Evolutionary conservation across 2,888 invertebrate genomes (phyloP).

Genomic region (Synanthedon vespiformis): DNA sequence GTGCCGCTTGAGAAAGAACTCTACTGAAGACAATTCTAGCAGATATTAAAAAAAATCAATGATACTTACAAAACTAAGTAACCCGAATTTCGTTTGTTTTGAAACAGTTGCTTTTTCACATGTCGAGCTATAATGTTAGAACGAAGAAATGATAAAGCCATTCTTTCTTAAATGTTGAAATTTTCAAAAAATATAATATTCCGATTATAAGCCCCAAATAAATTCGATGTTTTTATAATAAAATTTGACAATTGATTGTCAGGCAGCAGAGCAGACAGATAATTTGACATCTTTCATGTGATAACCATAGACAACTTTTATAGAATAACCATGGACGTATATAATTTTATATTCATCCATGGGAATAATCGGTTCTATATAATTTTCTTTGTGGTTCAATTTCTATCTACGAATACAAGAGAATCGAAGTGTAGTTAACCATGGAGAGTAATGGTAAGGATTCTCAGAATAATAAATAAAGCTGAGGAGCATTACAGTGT

Average conservation of each 20-base stretch:
- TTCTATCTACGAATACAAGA: too few species aligned
- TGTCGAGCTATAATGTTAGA: constrained; percentile 43
- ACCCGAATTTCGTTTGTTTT: constrained; percentile 72
- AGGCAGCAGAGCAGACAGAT: not conserved
- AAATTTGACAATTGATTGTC: not conserved
- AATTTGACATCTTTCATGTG: too few species aligned
- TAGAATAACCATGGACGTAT: too few species aligned
- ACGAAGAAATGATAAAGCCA: constrained; percentile 59
- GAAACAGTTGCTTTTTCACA: constrained; percentile 49
- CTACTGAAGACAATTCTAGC: not conserved
- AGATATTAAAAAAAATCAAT: not conserved
- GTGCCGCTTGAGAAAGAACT: too few species aligned
- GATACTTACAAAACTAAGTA: constrained; percentile 78
- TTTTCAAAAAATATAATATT: not conserved
- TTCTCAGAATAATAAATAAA: too few species aligned
- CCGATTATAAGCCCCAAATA: not conserved
- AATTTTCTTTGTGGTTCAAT: too few species aligned
- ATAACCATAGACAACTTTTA: too few species aligned
- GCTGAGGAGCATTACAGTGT: too few species aligned
- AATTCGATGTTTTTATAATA: not conserved
- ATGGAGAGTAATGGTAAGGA: too few species aligned
- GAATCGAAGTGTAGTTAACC: too few species aligned
- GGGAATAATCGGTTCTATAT: too few species aligned
- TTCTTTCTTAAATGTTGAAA: constrained; percentile 18
- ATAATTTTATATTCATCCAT: too few species aligned